These are phyloP conservation scores for Chaetophractus vellerosus DNA, from an alignment of 2,797 vertebrate species.

Conservation along the genomic window DNA sequence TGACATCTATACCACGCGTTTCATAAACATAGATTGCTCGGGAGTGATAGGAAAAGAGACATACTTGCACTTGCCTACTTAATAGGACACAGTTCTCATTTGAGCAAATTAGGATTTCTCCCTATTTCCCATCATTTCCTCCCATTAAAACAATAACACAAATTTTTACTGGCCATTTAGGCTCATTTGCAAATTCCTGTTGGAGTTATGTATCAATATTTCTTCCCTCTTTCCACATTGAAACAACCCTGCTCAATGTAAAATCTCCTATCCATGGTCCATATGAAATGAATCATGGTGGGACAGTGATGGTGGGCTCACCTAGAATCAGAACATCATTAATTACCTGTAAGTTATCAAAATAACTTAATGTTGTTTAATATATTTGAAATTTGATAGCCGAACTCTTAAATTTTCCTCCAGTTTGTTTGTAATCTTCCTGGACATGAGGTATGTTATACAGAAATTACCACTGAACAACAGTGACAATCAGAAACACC, in stretches of 20 bases:
- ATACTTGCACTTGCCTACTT: constrained; percentile 2
- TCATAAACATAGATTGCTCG: constrained; percentile 57
- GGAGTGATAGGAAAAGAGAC: constrained; percentile 66
- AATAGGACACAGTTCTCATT: constrained; percentile 51
- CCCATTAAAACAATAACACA: constrained; percentile 70
- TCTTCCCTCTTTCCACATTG: not conserved
- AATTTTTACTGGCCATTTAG: constrained; percentile 53
- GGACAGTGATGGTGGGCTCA: not conserved
- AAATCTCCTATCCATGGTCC: not conserved
- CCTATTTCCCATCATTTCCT: constrained; percentile 57
- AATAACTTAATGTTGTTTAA: constrained; percentile 19
- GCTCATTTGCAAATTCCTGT: constrained; percentile 36
- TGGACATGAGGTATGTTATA: not conserved
- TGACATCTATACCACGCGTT: not conserved
- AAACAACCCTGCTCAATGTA: constrained; percentile 24
- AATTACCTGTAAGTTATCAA: not conserved
- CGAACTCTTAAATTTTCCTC: not conserved
- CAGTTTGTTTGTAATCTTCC: not conserved
- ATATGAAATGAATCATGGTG: constrained; percentile 7
- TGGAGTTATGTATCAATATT: not conserved
- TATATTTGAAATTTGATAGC: not conserved
- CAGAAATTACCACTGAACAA: constrained; percentile 15
- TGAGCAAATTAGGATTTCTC: constrained; percentile 62
- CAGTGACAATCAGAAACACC: constrained; percentile 34
- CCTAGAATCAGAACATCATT: not conserved